phyloP scores from a whole-genome alignment of 1,140 invertebrate genomes.

The Dinothrombium tinctorium region DNA sequence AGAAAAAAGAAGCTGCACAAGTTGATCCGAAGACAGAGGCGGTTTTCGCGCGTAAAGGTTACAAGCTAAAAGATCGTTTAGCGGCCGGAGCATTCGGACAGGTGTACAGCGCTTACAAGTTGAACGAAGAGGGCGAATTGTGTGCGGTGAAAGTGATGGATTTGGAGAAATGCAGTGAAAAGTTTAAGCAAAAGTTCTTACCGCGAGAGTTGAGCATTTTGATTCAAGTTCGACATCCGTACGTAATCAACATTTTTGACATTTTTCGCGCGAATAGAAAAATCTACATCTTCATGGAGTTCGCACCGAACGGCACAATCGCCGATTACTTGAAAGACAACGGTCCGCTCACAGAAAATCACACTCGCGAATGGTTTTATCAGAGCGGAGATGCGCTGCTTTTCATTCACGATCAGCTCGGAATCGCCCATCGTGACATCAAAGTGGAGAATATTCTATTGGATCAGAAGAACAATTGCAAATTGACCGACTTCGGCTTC shows the following conservation, averaged over 20 bases:
- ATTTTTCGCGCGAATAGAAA: conserved; percentile 10
- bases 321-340: conserved; percentile 7
- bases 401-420: conserved; percentile 10
- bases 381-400: conserved; percentile 6
- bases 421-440: conserved; percentile 11
- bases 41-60: conserved; percentile 9
- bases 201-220: conserved; percentile 8
- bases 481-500: conserved; percentile 13
- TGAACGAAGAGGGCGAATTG: neutral
- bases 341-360: conserved; percentile 1
- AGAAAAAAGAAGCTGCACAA: conserved; percentile 2
- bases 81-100: conserved; percentile 9
- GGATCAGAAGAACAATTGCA: conserved; percentile 1
- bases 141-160: conserved; percentile 11
- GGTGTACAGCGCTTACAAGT: conserved; percentile 8
- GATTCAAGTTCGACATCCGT: conserved; percentile 8
- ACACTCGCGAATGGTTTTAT: conserved; percentile 6
- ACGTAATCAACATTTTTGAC: conserved; percentile 9
- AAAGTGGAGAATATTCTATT: conserved; percentile 12
- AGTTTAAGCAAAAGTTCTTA: conserved; percentile 10
- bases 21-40: conserved; percentile 10
- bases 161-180: conserved; percentile 6
- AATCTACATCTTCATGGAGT: conserved; percentile 13
- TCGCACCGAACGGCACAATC: conserved; percentile 10
- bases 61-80: conserved; percentile 5